A percentile compares a stretch with the other conserved stretches of the same genome.
Evolutionary conservation across 2,888 invertebrate species (phyloP).

Genomic region (Hofmannophila pseudospretella): DNA sequence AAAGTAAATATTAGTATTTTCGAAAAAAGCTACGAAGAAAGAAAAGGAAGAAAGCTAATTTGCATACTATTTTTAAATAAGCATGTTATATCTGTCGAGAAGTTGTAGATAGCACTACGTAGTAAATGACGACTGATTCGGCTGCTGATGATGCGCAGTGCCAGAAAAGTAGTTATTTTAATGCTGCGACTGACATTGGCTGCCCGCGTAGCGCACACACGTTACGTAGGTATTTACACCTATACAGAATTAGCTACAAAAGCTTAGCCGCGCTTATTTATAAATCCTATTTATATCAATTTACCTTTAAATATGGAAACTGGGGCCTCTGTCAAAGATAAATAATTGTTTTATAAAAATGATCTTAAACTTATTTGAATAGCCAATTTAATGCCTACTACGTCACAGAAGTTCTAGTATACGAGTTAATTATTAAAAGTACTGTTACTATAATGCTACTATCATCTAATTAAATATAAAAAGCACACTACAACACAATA

Average conservation of each 20-base stretch:
- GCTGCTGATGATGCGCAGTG: constrained; percentile 32
- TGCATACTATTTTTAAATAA: constrained; percentile 34
- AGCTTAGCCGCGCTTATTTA: constrained; percentile 49
- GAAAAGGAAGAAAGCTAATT: constrained; percentile 25
- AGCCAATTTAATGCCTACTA: not conserved
- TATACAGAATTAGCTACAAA: constrained; percentile 49
- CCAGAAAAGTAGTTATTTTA: constrained; percentile 54
- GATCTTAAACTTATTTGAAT: constrained; percentile 3
- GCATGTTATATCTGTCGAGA: constrained; percentile 39
- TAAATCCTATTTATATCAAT: constrained; percentile 45
- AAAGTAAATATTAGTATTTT: constrained; percentile 59
- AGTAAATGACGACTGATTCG: constrained; percentile 38
- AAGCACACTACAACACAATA: not conserved
- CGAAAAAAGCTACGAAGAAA: constrained; percentile 37
- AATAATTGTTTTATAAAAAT: constrained; percentile 35
- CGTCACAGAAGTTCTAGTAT: no score
- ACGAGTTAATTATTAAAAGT: not conserved
- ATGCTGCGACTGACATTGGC: constrained; percentile 45
- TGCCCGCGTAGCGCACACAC: constrained; percentile 54
- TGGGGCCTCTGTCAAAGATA: constrained; percentile 73
- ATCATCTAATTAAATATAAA: not conserved
- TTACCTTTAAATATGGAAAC: constrained; percentile 76
- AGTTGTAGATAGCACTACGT: constrained; percentile 28
- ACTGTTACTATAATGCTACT: no score
- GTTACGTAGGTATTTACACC: constrained; percentile 39